A percentile compares a stretch with the other conserved stretches of the same genome.
Conservation (phyloP, 2,888 invertebrate species). For the Alentia gelatinosa region DNA sequence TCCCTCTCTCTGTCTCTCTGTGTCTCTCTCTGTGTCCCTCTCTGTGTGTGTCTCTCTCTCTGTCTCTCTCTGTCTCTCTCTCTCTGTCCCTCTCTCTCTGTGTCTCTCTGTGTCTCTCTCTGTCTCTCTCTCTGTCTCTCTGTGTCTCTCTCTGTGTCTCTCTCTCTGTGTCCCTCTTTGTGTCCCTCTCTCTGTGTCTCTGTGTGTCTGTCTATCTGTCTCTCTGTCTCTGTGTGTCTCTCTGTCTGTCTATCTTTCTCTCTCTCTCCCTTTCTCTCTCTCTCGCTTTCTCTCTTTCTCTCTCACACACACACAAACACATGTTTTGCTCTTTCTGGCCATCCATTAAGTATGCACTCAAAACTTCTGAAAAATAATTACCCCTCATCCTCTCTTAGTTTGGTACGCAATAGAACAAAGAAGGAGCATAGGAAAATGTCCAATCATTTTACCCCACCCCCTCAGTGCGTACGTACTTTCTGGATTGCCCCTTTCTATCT, state of each 20-base stretch:
- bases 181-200: not conserved
- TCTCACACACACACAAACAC: too few species aligned
- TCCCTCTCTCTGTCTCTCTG: not conserved
- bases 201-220: not conserved
- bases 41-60: too few species aligned
- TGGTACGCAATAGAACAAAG: too few species aligned
- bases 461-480: too few species aligned
- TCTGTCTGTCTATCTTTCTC: not conserved
- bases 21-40: not conserved
- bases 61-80: not conserved
- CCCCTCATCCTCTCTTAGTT: too few species aligned
- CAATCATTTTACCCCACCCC: too few species aligned
- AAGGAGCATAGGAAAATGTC: too few species aligned
- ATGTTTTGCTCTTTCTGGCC: too few species aligned
- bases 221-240: not conserved
- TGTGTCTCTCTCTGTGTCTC: not conserved
- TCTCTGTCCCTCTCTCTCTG: not conserved
- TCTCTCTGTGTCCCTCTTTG: not conserved
- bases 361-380: too few species aligned
- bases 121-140: not conserved
- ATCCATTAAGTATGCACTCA: too few species aligned
- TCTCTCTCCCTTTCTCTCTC: not conserved
- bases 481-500: too few species aligned
- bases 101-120: not conserved
- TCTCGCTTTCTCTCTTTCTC: not conserved